Evolutionary conservation across 2,113 vertebrate genomes (phyloP).

Genomic region (Vulpes vulpes): DNA sequence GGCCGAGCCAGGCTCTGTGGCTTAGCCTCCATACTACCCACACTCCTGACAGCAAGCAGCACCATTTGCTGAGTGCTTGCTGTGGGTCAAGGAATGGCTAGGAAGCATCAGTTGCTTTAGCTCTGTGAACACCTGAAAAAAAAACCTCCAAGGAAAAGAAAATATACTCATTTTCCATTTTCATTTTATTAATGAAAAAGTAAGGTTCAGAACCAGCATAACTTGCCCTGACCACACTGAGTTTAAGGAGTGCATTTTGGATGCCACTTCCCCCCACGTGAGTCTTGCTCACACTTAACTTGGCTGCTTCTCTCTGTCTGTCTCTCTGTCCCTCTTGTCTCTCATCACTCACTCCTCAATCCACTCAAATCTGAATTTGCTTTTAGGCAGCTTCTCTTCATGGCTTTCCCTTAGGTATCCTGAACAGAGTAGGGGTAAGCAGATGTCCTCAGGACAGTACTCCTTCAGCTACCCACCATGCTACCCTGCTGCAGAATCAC

Average conservation of each 20-base stretch:
- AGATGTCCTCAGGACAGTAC: slow-evolving; percentile 22
- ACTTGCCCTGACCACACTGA: background rate
- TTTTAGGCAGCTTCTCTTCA: background rate
- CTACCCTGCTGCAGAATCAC: background rate
- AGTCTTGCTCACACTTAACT: background rate
- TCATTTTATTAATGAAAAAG: slow-evolving; percentile 44
- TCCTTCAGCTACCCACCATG: background rate
- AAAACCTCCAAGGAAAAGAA: background rate
- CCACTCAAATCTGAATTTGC: background rate
- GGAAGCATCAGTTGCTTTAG: background rate
- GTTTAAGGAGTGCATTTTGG: slow-evolving; percentile 24
- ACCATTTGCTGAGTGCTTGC: background rate
- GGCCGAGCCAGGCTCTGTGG: background rate
- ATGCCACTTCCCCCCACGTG: background rate
- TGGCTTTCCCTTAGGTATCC: background rate
- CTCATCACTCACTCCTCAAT: background rate
- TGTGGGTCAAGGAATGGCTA: background rate
- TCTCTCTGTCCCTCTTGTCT: background rate
- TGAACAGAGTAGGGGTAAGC: background rate
- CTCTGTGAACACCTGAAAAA: background rate
- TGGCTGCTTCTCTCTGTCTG: background rate
- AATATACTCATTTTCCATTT: background rate
- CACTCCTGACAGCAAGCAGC: background rate
- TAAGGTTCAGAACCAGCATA: background rate
- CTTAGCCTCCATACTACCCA: background rate